These are phyloP conservation scores for Cinclus cinclus DNA, from an alignment of 2,113 vertebrate species.

Conservation along the genomic window DNA sequence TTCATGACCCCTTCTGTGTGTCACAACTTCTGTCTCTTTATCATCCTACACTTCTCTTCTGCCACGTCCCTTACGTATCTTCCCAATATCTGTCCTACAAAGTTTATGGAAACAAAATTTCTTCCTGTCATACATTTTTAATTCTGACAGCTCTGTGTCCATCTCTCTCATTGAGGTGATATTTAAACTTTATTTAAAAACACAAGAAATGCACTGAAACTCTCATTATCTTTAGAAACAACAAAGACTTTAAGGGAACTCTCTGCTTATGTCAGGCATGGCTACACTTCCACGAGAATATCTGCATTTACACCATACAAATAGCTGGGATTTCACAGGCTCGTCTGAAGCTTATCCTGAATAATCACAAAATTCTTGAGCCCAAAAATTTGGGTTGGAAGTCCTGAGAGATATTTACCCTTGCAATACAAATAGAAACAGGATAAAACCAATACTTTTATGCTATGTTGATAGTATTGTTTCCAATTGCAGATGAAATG, in stretches of 20 bases:
- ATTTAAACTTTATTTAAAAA: neutral
- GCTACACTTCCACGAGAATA: neutral
- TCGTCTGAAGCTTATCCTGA: neutral
- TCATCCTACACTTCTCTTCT: neutral
- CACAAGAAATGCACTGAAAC: neutral
- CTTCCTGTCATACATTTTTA: neutral
- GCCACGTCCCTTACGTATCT: no score
- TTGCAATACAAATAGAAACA: neutral
- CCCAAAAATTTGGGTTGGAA: neutral
- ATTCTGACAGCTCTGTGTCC: neutral
- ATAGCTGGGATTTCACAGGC: neutral
- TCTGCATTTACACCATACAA: neutral
- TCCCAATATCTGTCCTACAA: neutral
- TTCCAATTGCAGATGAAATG: neutral
- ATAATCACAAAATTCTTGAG: neutral
- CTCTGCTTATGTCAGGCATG: neutral
- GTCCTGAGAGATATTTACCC: neutral
- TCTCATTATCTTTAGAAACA: neutral
- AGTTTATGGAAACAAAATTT: neutral
- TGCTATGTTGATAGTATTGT: neutral
- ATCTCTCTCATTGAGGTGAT: neutral
- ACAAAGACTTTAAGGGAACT: neutral
- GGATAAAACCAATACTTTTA: neutral
- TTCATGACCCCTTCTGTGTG: neutral
- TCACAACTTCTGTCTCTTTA: neutral